Evolutionary conservation across 2,113 vertebrate genomes (phyloP).

Genomic region (Phalacrocorax carbo): DNA sequence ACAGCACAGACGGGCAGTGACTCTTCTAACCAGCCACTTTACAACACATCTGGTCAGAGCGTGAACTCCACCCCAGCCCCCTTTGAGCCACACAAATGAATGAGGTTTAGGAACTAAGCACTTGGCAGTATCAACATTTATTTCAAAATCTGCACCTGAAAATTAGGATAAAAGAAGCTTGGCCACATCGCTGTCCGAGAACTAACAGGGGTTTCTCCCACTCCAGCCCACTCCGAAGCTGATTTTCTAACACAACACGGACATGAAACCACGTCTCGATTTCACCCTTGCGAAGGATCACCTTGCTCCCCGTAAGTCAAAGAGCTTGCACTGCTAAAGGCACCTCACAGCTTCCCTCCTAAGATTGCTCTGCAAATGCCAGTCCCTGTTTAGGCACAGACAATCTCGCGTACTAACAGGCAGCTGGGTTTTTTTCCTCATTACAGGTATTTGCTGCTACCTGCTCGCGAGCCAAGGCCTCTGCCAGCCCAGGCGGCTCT

Average conservation of each 20-base stretch:
- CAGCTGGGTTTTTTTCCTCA: neutral
- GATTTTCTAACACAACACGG: neutral
- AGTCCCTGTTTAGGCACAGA: neutral
- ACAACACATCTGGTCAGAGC: accelerated
- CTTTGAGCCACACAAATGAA: neutral
- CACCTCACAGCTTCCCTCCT: neutral
- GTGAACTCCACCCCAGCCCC: neutral
- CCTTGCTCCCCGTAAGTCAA: neutral
- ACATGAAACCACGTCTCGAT: accelerated
- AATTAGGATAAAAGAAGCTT: neutral
- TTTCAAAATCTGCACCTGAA: neutral
- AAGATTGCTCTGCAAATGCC: neutral
- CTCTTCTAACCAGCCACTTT: neutral
- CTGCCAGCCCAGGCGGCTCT: neutral
- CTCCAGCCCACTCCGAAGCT: neutral
- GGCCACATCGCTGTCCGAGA: neutral
- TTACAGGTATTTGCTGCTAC: neutral
- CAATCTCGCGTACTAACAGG: neutral
- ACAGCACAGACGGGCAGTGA: neutral
- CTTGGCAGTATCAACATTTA: too few species aligned
- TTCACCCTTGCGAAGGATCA: neutral
- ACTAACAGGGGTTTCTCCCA: neutral
- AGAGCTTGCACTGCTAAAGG: neutral
- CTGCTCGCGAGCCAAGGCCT: neutral
- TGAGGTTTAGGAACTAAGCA: neutral